Base-by-base conservation (phyloP, 1,140 invertebrate species). In the Drosophila parvula region DNA sequence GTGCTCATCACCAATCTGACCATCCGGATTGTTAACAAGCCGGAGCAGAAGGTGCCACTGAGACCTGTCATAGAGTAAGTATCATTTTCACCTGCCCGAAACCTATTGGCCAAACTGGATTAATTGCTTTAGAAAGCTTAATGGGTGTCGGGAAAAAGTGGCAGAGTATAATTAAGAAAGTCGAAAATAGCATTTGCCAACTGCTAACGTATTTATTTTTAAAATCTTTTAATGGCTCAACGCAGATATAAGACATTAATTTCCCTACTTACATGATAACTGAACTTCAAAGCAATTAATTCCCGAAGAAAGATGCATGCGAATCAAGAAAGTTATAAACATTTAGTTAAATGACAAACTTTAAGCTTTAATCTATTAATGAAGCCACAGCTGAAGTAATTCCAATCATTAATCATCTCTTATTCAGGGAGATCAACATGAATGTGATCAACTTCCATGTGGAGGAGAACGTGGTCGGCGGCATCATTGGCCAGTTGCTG, bases 1-100 rank as follows among this genome's bases (percentile, higher is more conserved):
- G 94, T 94, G 7, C 93, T 97, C 12, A 94, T 96, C 10, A 97
- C 96, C 4, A 97, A 97, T 80, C 94, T 97, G 1, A 97, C 96
- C 4, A 95, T 97, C 36, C 96, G 97, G 78, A 95, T 97, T 14
- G 96, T 97, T 0, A 95, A 95, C 86, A 95, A 95, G 0, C 94
- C 96, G 56, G 74, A 69, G 44, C 95, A 95, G 62, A 93, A 94
- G 90, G 94, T 94, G 45, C 86, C 86, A 0, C 30, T 91, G 9
- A 60, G 90, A 92, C 95, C 74, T 92, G 90, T 96, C 43, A 94
- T 95, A 70, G 95, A 95, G 95, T 96, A 93, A 94, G 93, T 92
- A 59, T 61, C 1, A 14, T 60, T 34, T 57, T 40, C 53, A 56
- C 53, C 34, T 56, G 32, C 53, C 34, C 22, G 14, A 28, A 41